Evolutionary conservation across 2,113 vertebrate species (phyloP).

Genomic region (Isurus oxyrinchus): DNA sequence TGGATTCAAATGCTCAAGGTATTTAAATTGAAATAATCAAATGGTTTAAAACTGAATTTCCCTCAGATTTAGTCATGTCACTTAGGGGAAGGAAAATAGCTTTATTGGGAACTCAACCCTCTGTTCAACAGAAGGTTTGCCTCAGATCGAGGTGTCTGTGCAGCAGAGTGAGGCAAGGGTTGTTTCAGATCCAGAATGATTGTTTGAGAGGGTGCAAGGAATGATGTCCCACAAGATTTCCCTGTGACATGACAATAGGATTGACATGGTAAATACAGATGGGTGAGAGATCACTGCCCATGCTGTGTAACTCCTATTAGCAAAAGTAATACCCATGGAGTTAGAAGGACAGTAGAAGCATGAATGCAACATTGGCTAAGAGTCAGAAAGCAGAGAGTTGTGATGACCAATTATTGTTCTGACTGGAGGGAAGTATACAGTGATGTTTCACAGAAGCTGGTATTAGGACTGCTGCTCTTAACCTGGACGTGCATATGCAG

Average conservation of each 20-base stretch:
- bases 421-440: too few relatives aligned
- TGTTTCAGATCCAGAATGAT: not conserved
- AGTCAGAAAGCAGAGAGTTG: too few relatives aligned
- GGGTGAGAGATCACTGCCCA: not conserved
- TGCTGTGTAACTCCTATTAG: not conserved
- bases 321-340: not conserved
- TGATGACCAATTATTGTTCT: too few relatives aligned
- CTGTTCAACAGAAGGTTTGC: not conserved
- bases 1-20: not conserved
- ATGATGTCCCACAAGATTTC: not conserved
- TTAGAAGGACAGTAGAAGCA: too few relatives aligned
- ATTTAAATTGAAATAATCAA: not conserved
- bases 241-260: not conserved
- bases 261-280: too few relatives aligned
- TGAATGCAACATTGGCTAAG: too few relatives aligned
- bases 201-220: not conserved
- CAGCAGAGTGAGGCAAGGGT: not conserved
- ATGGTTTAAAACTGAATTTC: not conserved
- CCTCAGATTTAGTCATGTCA: not conserved
- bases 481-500: too few relatives aligned
- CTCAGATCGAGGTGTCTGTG: not conserved
- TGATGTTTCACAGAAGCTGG: too few relatives aligned
- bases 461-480: too few relatives aligned
- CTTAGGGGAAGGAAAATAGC: not conserved
- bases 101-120: not conserved